Conservation (phyloP, 2,888 invertebrate species). For the Terebella lapidaria region DNA sequence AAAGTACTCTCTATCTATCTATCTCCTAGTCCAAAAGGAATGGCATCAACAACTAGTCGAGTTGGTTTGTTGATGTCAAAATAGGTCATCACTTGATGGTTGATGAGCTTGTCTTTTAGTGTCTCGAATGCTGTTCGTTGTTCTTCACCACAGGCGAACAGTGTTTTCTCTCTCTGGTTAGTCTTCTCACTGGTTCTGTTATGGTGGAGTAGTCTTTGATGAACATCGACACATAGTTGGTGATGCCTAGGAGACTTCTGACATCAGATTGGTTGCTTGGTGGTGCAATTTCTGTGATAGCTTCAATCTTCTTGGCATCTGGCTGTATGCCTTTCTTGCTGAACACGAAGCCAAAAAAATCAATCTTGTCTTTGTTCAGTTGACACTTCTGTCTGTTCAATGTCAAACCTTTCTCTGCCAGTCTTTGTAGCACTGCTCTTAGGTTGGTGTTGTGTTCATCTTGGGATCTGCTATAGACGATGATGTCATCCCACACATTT, state of each 20-base stretch:
- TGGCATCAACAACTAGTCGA: too few relatives aligned
- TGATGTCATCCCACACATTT: constrained; percentile 15
- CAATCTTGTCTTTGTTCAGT: too few relatives aligned
- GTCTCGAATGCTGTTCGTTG: too few relatives aligned
- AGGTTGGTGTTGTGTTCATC: constrained; percentile 8
- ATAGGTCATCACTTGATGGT: too few relatives aligned
- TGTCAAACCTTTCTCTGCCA: constrained; percentile 15
- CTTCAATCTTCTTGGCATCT: constrained; percentile 25
- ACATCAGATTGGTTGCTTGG: constrained; percentile 27
- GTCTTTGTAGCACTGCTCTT: constrained; percentile 9
- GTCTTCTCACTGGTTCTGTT: constrained; percentile 24
- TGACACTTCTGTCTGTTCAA: too few relatives aligned
- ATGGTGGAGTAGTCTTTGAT: constrained; percentile 25
- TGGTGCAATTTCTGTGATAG: constrained; percentile 19
- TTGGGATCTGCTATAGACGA: constrained; percentile 9
- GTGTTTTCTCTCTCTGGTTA: too few relatives aligned
- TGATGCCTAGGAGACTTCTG: constrained; percentile 27
- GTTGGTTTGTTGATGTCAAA: too few relatives aligned
- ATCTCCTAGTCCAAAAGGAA: too few relatives aligned
- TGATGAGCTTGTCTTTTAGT: too few relatives aligned
- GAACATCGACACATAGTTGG: constrained; percentile 26
- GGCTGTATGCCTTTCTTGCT: constrained; percentile 12
- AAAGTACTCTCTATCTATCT: too few relatives aligned
- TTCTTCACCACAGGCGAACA: too few relatives aligned
- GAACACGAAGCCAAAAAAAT: too few relatives aligned